phyloP scores from a whole-genome alignment of 2,888 invertebrate species.

The Neelides folsomi region DNA sequence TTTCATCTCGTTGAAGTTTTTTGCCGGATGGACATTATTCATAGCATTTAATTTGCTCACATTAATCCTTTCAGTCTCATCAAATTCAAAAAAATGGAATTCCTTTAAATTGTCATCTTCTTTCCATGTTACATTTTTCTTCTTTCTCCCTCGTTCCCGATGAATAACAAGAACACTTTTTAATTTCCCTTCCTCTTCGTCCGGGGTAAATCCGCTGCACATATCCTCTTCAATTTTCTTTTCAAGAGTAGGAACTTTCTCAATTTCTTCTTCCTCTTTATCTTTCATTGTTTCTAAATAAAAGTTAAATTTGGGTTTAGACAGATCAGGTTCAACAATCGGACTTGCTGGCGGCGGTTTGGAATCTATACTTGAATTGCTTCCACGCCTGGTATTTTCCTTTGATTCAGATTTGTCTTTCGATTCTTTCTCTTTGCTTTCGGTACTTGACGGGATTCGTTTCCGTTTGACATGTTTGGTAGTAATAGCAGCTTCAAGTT shows the following conservation, averaged over 20 bases:
- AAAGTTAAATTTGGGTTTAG: slow-evolving; percentile 45
- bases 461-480: slow-evolving; percentile 56
- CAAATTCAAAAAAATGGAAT: slow-evolving; percentile 79
- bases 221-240: slow-evolving; percentile 4
- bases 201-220: slow-evolving; percentile 16
- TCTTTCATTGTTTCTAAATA: slow-evolving; percentile 81
- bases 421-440: slow-evolving; percentile 35
- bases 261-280: slow-evolving; percentile 47
- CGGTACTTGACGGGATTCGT: slow-evolving; percentile 38
- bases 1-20: slow-evolving; percentile 72
- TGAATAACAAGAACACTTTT: slow-evolving; percentile 60
- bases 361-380: background rate
- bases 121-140: slow-evolving; percentile 69
- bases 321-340: background rate
- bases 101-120: slow-evolving; percentile 65
- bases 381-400: background rate
- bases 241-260: slow-evolving; percentile 7
- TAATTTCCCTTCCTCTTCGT: slow-evolving; percentile 17
- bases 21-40: background rate
- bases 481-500: slow-evolving; percentile 52
- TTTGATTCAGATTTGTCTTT: slow-evolving; percentile 40
- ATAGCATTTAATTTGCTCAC: slow-evolving; percentile 59
- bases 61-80: slow-evolving; percentile 90
- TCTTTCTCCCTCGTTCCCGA: slow-evolving; percentile 52
- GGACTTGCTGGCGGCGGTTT: slow-evolving; percentile 3